phyloP scores from a whole-genome alignment of 2,888 invertebrate genomes.

The Lagria hirta region DNA sequence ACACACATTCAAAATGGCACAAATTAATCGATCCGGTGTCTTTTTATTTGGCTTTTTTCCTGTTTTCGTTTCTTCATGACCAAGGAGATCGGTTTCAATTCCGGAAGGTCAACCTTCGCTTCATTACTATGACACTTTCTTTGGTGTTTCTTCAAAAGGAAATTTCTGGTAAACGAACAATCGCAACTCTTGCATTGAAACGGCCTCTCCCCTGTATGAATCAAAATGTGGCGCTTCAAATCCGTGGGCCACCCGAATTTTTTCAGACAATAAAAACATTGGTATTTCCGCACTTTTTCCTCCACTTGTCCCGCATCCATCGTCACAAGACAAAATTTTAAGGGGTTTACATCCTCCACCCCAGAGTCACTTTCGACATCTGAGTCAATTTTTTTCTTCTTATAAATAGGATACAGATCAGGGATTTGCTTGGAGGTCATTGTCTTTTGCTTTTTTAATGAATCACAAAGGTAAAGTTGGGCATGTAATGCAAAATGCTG shows the following conservation, averaged over 20 bases:
- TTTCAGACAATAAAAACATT: constrained; percentile 49
- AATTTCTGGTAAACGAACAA: constrained; percentile 51
- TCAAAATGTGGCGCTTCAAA: constrained; percentile 52
- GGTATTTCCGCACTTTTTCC: constrained; percentile 39
- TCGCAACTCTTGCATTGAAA: constrained; percentile 50
- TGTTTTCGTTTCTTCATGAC: constrained; percentile 26
- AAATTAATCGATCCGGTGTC: constrained; percentile 9
- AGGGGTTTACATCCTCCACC: constrained; percentile 40
- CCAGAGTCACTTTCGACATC: constrained; percentile 31
- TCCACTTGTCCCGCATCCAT: constrained; percentile 36
- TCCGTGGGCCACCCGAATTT: constrained; percentile 54
- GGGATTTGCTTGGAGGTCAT: constrained; percentile 30
- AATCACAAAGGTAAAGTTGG: constrained; percentile 11
- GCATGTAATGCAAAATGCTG: constrained; percentile 50
- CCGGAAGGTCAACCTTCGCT: constrained; percentile 33
- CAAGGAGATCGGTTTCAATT: constrained; percentile 35
- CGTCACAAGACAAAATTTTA: constrained; percentile 45
- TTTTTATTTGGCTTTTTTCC: constrained; percentile 35
- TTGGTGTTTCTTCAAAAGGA: constrained; percentile 52
- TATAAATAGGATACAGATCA: constrained; percentile 38
- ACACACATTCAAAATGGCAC: background rate
- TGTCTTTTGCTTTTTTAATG: constrained; percentile 16
- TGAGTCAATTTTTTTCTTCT: constrained; percentile 20
- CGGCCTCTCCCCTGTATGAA: constrained; percentile 52
- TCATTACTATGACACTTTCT: constrained; percentile 38